Evolutionary conservation across 2,888 invertebrate genomes (phyloP).

Genomic region (Acleris laterana): DNA sequence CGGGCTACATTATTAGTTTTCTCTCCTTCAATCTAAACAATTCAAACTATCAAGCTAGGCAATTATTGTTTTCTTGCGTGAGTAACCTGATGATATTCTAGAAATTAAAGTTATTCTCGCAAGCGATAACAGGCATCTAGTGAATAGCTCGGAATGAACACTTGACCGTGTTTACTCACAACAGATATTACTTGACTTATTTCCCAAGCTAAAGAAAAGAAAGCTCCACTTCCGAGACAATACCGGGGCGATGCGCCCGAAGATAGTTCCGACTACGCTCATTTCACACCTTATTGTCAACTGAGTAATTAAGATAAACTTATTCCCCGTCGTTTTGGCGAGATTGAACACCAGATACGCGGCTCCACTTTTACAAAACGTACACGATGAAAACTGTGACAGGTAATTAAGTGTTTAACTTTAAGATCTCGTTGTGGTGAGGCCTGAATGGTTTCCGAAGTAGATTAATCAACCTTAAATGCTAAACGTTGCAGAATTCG

Average conservation of each 20-base stretch:
- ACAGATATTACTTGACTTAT: conserved; percentile 53
- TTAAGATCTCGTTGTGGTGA: background rate
- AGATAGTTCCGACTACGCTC: conserved; percentile 44
- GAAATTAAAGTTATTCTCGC: conserved; percentile 1
- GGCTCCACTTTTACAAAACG: conserved; percentile 29
- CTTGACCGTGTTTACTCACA: conserved; percentile 45
- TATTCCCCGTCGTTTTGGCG: conserved; percentile 33
- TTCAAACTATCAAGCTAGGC: no score
- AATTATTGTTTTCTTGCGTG: no score
- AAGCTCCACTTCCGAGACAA: conserved; percentile 67
- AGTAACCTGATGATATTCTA: no score
- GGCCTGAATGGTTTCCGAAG: background rate
- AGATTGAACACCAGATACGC: conserved; percentile 33
- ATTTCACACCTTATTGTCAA: conserved; percentile 44
- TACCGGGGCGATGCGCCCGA: conserved; percentile 51
- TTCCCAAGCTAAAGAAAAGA: conserved; percentile 75
- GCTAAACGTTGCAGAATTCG: no score
- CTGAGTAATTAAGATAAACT: conserved; percentile 46
- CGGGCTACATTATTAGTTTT: no score
- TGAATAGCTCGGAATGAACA: conserved; percentile 29
- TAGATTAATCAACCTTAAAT: no score
- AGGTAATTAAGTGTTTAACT: conserved; percentile 24
- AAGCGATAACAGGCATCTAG: background rate
- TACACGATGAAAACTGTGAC: conserved; percentile 29
- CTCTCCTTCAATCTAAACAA: no score